Evolutionary conservation across 1,140 invertebrate genomes (phyloP), one percentile per base, ranked within the genome.

Genomic region (Pollicipes pollicipes): DNA sequence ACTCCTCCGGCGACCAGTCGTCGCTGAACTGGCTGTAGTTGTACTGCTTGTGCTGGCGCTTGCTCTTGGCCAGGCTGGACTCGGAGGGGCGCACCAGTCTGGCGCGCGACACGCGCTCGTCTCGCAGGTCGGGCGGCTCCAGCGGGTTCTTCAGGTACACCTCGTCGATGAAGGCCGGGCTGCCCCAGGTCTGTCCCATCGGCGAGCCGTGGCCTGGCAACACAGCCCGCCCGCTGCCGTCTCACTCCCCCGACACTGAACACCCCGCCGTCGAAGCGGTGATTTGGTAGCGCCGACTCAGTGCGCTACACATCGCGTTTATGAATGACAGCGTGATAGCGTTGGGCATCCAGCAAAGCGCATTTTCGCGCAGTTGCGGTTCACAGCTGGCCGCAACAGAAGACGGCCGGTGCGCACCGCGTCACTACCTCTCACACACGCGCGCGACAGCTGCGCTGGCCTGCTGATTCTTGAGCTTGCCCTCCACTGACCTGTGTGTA

Each of bases 71-170:
- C 37, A 21, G 73, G 68, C 75, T 72, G 70, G 28, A 58, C 6
- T 58, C n/a, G 64, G 27, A 21, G 17, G 64, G 27, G 10, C 64
- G 64, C 8, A 27, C 26, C 3, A n/a, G n/a, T 10, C 8, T 27
- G 10, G 64, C 64, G 64, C 64, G 64, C 10, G 64, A 10, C 6
- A 29, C 27, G 24, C 27, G 64, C 64, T 21, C 27, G 64, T 66
- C 27, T 21, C 64, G 64, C 24, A 90, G 76, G 79, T 91, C 89
- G 0, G 88, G 88, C 1, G 90, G 88, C 73, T 89, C 86, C 87
- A 92, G 90, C 0, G 90, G 90, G 80, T 92, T 92, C 45, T 86
- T 82, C 58, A 91, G 78, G 78, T 91, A 91, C 71, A 91, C 86
- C 78, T 87, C 88, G 80, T 89, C 91, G 74, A 93, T 91, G 69